A percentile compares a stretch with the other conserved stretches of the same genome.
Evolutionary conservation across 2,797 vertebrate genomes (phyloP).

Genomic region (Syngnathus acus): DNA sequence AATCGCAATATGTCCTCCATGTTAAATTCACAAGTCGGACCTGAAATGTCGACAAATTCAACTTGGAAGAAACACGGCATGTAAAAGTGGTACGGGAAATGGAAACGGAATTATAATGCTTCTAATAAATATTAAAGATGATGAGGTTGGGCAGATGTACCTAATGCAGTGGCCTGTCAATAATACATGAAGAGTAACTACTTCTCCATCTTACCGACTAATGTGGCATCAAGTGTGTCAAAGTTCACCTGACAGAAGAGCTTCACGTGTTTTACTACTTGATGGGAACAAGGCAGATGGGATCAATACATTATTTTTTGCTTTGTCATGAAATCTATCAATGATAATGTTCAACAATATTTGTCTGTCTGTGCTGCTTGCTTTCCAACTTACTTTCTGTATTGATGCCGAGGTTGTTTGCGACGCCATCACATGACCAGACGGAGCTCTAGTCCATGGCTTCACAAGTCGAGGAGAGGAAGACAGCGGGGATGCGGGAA

Average conservation of each 20-base stretch:
- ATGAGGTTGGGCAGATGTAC: no score
- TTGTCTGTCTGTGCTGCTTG: neutral
- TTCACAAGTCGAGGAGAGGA: slow-evolving; percentile 41
- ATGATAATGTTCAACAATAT: neutral
- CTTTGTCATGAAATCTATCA: neutral
- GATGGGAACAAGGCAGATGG: neutral
- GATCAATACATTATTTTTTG: neutral
- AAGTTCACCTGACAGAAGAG: neutral
- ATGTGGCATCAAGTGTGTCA: neutral
- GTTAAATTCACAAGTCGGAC: neutral
- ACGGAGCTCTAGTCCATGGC: slow-evolving; percentile 56
- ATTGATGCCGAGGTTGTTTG: slow-evolving; percentile 56
- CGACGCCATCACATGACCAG: slow-evolving; percentile 62
- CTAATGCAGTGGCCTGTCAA: neutral
- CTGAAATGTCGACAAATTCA: neutral
- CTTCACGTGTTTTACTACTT: neutral
- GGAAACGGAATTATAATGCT: neutral
- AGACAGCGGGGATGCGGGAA: slow-evolving; percentile 38
- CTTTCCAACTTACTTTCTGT: slow-evolving; percentile 58
- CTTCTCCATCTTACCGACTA: neutral
- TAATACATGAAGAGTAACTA: neutral
- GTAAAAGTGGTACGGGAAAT: neutral
- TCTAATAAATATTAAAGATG: neutral
- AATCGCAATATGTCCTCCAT: no score
- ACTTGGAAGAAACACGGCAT: neutral